These are phyloP conservation scores for Pangasius djambal DNA, from an alignment of 2,797 vertebrate genomes.

Conservation along the genomic window DNA sequence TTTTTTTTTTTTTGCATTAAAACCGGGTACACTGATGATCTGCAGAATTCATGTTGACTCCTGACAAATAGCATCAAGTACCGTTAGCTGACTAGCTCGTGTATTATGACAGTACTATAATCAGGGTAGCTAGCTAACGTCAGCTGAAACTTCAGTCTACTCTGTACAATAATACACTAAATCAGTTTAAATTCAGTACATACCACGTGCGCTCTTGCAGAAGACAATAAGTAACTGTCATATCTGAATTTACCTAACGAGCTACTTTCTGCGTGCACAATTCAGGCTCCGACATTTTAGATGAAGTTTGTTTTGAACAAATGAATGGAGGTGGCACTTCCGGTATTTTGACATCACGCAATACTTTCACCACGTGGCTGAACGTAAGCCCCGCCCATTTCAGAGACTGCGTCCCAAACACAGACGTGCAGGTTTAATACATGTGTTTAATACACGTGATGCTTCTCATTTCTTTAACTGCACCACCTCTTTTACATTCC, in stretches of 20 bases:
- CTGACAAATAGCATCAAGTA: background rate
- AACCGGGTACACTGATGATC: background rate
- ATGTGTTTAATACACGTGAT: background rate
- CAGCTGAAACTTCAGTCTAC: background rate
- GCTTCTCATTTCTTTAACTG: background rate
- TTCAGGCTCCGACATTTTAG: background rate
- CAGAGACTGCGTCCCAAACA: background rate
- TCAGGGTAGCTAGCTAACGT: background rate
- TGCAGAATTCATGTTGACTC: background rate
- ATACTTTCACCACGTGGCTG: background rate
- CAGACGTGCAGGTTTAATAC: background rate
- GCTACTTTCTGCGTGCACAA: background rate
- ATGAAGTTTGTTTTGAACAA: slow-evolving; percentile 29
- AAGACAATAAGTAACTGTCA: slow-evolving; percentile 2
- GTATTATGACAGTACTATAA: background rate
- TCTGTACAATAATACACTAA: background rate
- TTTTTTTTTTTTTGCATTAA: background rate
- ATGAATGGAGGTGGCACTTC: slow-evolving; percentile 20
- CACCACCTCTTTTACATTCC: background rate
- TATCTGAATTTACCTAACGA: background rate
- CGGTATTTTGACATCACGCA: slow-evolving; percentile 6
- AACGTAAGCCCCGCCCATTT: background rate
- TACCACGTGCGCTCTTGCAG: background rate
- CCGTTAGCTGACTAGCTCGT: background rate
- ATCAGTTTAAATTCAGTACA: slow-evolving; percentile 1